These are phyloP conservation scores for Chitala chitala DNA, from an alignment of 2,113 vertebrate genomes.

Conservation along the genomic window DNA sequence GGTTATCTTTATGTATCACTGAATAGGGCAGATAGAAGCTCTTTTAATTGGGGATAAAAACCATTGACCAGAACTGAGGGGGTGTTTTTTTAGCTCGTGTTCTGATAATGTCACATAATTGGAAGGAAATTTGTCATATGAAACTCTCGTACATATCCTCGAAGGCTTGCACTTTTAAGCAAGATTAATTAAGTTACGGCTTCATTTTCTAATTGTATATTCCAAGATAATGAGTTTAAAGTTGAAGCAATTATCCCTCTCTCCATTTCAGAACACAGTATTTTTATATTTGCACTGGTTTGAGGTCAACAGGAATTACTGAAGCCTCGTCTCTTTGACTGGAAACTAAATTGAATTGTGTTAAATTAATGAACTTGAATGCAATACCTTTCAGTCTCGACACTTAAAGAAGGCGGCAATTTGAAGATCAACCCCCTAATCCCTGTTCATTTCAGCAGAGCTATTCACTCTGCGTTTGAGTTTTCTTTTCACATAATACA, in stretches of 20 bases:
- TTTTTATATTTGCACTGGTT: slow-evolving; percentile 36
- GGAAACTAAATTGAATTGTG: slow-evolving; percentile 44
- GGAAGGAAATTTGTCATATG: slow-evolving; percentile 51
- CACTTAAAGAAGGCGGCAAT: slow-evolving; percentile 31
- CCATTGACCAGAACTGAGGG: slow-evolving; percentile 35
- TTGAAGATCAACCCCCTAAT: slow-evolving; percentile 35
- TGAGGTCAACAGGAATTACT: slow-evolving; percentile 47
- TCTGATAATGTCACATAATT: slow-evolving; percentile 53
- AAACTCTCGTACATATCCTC: slow-evolving; percentile 35
- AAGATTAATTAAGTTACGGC: slow-evolving; percentile 51
- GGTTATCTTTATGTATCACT: slow-evolving; percentile 45
- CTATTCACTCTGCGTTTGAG: background rate
- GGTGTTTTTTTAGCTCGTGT: slow-evolving; percentile 29
- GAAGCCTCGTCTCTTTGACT: slow-evolving; percentile 33
- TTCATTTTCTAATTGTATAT: slow-evolving; percentile 57
- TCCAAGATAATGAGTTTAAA: slow-evolving; percentile 52
- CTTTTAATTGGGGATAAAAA: slow-evolving; percentile 43
- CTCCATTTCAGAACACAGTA: slow-evolving; percentile 7
- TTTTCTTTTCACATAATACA: slow-evolving; percentile 11
- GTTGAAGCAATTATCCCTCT: slow-evolving; percentile 49
- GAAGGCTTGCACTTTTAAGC: slow-evolving; percentile 50
- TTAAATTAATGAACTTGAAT: slow-evolving; percentile 42
- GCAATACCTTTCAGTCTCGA: slow-evolving; percentile 24
- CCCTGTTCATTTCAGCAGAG: slow-evolving; percentile 32
- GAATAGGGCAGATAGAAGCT: slow-evolving; percentile 31